A percentile compares a stretch with the other conserved stretches of the same genome.
These are phyloP conservation scores for Crotophaga sulcirostris DNA, from an alignment of 2,113 vertebrate species.

Conservation along the genomic window DNA sequence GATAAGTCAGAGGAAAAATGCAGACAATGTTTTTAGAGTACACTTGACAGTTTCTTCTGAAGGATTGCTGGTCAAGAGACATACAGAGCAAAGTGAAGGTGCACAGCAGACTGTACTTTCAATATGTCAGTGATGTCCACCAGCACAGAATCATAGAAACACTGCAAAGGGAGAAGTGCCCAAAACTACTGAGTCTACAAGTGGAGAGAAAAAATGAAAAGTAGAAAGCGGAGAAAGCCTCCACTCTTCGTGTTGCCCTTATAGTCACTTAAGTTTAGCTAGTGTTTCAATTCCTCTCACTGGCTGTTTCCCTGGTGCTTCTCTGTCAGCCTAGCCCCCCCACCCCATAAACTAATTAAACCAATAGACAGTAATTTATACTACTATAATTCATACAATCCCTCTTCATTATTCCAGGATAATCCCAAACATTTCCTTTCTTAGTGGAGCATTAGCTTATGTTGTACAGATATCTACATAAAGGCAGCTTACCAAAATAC, in stretches of 20 bases:
- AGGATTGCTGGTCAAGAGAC: background rate
- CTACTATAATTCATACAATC: background rate
- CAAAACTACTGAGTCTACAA: background rate
- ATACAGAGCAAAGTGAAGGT: background rate
- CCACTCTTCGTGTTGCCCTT: background rate
- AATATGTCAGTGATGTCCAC: background rate
- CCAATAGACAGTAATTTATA: background rate
- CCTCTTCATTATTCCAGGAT: background rate
- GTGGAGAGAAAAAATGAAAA: background rate
- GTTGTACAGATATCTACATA: background rate
- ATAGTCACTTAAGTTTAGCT: background rate
- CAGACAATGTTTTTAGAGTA: background rate
- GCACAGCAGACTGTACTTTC: background rate
- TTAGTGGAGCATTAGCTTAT: background rate
- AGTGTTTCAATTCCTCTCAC: background rate
- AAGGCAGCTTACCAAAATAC: constrained; percentile 15
- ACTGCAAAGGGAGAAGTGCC: background rate
- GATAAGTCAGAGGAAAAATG: background rate
- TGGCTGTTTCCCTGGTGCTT: background rate
- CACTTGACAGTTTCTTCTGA: background rate
- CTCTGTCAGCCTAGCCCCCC: background rate
- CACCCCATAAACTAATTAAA: background rate
- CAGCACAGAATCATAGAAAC: background rate
- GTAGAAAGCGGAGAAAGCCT: background rate
- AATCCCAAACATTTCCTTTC: constrained; percentile 3